Percentiles rank a stretch among this genome's conserved stretches.
Evolutionary conservation across 2,113 vertebrate species (phyloP).

Genomic region (Pongo abelii): DNA sequence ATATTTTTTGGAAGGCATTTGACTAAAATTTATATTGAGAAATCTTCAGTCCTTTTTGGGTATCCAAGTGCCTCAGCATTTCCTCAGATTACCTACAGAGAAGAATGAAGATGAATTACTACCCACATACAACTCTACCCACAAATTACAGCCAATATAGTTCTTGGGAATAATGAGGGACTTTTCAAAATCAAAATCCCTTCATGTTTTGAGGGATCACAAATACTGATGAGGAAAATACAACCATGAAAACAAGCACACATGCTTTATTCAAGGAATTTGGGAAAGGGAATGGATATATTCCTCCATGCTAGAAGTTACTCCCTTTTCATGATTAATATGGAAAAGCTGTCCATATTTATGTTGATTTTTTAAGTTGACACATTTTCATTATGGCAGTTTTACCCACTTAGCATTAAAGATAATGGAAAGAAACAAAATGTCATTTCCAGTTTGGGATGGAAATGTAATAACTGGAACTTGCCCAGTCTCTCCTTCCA

Average conservation of each 20-base stretch:
- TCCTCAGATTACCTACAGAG: conserved; percentile 2
- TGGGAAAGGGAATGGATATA: not conserved
- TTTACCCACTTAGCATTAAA: not conserved
- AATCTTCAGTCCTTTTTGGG: conserved; percentile 9
- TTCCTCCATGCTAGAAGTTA: not conserved
- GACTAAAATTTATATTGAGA: conserved; percentile 20
- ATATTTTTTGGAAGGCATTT: conserved; percentile 27
- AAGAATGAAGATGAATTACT: conserved; percentile 14
- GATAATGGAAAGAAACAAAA: conserved; percentile 20
- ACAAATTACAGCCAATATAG: not conserved
- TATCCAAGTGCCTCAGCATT: not conserved
- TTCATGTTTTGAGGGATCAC: conserved; percentile 14
- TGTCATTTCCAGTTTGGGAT: not conserved
- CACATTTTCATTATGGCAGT: not conserved
- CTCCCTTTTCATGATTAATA: not conserved
- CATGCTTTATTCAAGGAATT: not conserved
- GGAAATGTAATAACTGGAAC: conserved; percentile 23
- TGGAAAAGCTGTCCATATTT: not conserved
- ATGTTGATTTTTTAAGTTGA: not conserved
- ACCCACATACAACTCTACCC: not conserved
- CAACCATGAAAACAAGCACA: not conserved
- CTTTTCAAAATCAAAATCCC: conserved; percentile 54
- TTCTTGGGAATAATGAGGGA: not conserved
- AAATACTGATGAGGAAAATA: not conserved
- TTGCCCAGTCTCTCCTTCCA: conserved; percentile 6